phyloP scores from a whole-genome alignment of 2,797 vertebrate species.

The Momotus momota region DNA sequence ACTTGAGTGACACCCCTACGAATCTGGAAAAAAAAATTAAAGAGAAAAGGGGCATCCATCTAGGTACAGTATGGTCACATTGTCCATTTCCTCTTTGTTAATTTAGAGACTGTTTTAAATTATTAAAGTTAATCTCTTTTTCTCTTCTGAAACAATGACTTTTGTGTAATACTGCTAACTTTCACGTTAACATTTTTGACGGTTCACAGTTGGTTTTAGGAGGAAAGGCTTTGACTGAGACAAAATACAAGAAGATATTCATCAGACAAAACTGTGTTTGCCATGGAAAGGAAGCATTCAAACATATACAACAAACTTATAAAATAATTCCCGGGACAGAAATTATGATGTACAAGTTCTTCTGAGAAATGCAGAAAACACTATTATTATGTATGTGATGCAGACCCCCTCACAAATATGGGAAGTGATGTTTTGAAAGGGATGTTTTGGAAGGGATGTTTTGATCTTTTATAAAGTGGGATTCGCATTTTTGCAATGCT shows the following conservation, averaged over 20 bases:
- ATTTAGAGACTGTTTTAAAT: conserved; percentile 7
- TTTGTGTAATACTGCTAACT: conserved; percentile 2
- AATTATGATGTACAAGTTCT: background rate
- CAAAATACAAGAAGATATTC: background rate
- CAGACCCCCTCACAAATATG: background rate
- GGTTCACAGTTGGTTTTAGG: background rate
- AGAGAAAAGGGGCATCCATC: background rate
- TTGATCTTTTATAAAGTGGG: conserved; percentile 35
- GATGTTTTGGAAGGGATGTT: background rate
- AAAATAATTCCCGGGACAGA: background rate
- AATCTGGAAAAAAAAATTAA: background rate
- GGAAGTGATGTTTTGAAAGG: background rate
- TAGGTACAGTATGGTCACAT: background rate
- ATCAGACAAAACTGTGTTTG: conserved; percentile 1
- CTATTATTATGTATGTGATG: background rate
- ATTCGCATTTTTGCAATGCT: conserved; percentile 4
- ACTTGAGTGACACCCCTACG: background rate
- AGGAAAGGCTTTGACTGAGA: background rate
- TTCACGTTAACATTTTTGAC: background rate
- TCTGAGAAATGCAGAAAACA: conserved; percentile 17
- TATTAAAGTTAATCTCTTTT: conserved; percentile 28
- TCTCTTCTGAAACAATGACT: background rate
- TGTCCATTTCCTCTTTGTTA: conserved; percentile 33
- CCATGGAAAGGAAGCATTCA: background rate
- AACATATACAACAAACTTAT: background rate